Base-by-base conservation (phyloP, 2,888 invertebrate species). In the Eubasilissa splendida region DNA sequence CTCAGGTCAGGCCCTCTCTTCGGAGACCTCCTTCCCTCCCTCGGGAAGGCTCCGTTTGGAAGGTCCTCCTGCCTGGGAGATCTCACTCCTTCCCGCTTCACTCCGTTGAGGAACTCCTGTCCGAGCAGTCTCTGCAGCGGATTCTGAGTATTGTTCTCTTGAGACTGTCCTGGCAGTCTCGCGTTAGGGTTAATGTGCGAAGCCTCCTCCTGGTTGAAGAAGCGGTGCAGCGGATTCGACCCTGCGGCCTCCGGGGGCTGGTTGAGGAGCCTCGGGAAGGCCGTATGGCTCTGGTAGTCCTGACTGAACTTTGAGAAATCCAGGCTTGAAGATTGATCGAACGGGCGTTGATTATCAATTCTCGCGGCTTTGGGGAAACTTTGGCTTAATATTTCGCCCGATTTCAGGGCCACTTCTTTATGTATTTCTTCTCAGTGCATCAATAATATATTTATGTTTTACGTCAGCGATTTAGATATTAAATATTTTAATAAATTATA, bases 261-360 rank as follows among this genome's bases (percentile, higher is more conserved):
- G 87, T 90, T 90, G 90, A 90, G 90, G 89, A 90, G 90, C 87
- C 89, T 88, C 86, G 89, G 88, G 88, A 87, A 87, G 79, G 86
- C 86, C 84, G 88, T 88, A 73, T 83, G 83, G 86, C 31, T 82
- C 63, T 83, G 83, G 65, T 80, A 83, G 63, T 83, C 83, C 76
- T 83, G 83, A 75, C 83, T 82, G 76, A 82, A 83, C 83, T 83
- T 83, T 83, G 83, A 83, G 83, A 82, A 83, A 83, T 83, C 83
- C 83, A 83, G 83, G 80, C 83, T 83, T 82, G 75, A 77, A 77
- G 81, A 79, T 83, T 83, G 77, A 66, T 81, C 70, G 77, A 65
- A 83, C 83, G 70, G 79, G 60, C 71, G 70, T 80, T 77, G 75
- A 65, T 80, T 75, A 71, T 80, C 77, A 80, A 80, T 80, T 80